phyloP scores from a whole-genome alignment of 2,888 invertebrate genomes.

The Galeopsomyia nigrocyanea region DNA sequence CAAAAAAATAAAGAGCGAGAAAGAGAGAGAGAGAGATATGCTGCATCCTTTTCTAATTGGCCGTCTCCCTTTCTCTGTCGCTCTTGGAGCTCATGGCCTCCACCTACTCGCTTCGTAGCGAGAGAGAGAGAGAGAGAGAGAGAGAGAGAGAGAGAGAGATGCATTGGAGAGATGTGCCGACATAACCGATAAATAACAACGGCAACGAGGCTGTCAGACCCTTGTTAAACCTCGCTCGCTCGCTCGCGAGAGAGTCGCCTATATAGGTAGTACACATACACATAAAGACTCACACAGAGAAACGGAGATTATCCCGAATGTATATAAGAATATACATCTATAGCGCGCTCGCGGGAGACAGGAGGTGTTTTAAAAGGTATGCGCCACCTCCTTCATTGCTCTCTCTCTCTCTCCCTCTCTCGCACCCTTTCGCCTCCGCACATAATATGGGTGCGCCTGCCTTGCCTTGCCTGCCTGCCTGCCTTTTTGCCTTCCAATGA shows the following conservation, averaged over 20 bases:
- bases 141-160: constrained; percentile 51
- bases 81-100: constrained; percentile 6
- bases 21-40: constrained; percentile 19
- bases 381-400: constrained; percentile 11
- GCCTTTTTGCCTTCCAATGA: not conserved
- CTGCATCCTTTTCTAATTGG: constrained; percentile 8
- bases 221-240: constrained; percentile 63
- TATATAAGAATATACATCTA: not conserved
- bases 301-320: constrained; percentile 35
- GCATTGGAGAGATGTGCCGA: constrained; percentile 64
- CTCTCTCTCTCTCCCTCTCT: not conserved
- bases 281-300: not conserved
- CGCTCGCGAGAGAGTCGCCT: not conserved
- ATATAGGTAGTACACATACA: not conserved
- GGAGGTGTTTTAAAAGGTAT: not conserved
- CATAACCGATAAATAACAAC: constrained; percentile 69
- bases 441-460: not conserved
- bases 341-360: not conserved
- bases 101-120: not conserved
- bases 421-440: constrained; percentile 4
- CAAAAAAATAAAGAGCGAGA: constrained; percentile 38
- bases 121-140: constrained; percentile 16
- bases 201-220: constrained; percentile 69
- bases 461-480: not conserved
- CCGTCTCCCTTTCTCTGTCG: constrained; percentile 2